Percentiles rank a stretch among this genome's conserved stretches.
These are phyloP conservation scores for Chionoecetes opilio DNA, from an alignment of 1,140 invertebrate genomes.

Conservation along the genomic window DNA sequence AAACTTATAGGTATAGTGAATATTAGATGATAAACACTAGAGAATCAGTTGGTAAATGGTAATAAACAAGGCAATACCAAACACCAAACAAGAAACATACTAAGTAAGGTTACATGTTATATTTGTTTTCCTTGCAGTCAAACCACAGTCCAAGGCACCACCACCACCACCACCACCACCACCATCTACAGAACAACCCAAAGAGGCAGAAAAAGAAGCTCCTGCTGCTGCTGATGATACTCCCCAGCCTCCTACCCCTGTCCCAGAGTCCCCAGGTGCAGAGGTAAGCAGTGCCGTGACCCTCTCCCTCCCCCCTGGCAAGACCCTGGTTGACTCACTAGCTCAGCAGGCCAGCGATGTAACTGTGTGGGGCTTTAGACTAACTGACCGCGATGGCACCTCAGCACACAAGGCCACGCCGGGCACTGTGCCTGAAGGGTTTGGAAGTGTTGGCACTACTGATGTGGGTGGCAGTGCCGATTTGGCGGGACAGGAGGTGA, in stretches of 20 bases:
- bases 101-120: too few relatives aligned
- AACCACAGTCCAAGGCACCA: conserved; percentile 61
- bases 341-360: conserved; percentile 70
- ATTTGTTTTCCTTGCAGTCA: conserved; percentile 49
- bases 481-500: not conserved
- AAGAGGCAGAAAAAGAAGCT: not conserved
- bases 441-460: conserved; percentile 38
- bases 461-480: not conserved
- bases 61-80: too few relatives aligned
- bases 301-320: conserved; percentile 21
- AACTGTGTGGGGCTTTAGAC: conserved; percentile 71
- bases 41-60: too few relatives aligned
- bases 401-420: not conserved
- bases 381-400: conserved; percentile 54
- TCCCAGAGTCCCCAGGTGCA: conserved; percentile 45
- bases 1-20: too few relatives aligned
- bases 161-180: conserved; percentile 37
- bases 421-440: conserved; percentile 50
- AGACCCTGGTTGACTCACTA: conserved; percentile 56
- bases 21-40: too few relatives aligned
- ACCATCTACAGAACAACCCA: not conserved
- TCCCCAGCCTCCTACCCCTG: not conserved
- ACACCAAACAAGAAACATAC: too few relatives aligned
- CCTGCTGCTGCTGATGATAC: not conserved
- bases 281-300: conserved; percentile 72